Conservation (phyloP, 2,797 vertebrate species). For the Urosaurus nigricauda region DNA sequence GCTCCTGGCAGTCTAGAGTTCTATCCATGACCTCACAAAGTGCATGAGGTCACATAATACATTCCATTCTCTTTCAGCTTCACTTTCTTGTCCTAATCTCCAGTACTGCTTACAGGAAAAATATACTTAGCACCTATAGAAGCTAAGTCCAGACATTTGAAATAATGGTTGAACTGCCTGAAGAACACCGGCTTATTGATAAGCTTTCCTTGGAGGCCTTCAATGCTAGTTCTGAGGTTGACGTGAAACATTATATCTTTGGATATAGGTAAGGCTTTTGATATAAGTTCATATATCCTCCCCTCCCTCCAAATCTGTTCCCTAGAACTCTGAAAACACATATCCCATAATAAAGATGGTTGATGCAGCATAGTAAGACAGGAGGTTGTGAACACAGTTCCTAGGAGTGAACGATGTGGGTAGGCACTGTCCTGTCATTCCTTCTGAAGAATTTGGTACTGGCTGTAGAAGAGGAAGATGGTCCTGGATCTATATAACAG, state of each 20-base stretch:
- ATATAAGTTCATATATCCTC: not conserved
- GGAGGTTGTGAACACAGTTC: not conserved
- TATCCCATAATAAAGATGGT: not conserved
- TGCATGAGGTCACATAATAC: not conserved
- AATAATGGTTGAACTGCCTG: not conserved
- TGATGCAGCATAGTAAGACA: not conserved
- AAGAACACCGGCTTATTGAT: accelerated
- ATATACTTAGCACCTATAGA: accelerated
- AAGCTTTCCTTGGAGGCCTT: not conserved
- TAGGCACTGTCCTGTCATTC: not conserved
- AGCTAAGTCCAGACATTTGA: accelerated
- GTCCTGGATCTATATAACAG: too few relatives aligned
- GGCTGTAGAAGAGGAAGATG: not conserved
- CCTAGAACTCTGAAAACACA: not conserved
- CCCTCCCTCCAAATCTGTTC: not conserved
- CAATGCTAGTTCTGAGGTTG: not conserved
- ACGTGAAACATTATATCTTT: not conserved
- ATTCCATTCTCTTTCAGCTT: conserved; percentile 12
- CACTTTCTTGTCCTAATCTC: accelerated
- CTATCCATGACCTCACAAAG: conserved; percentile 54
- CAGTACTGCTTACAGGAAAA: not conserved
- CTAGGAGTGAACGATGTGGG: not conserved
- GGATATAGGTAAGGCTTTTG: not conserved
- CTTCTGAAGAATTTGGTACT: not conserved
- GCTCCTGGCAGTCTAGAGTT: not conserved